Base-by-base conservation (phyloP, 2,888 invertebrate genomes). In the Drosophila paramelanica region DNA sequence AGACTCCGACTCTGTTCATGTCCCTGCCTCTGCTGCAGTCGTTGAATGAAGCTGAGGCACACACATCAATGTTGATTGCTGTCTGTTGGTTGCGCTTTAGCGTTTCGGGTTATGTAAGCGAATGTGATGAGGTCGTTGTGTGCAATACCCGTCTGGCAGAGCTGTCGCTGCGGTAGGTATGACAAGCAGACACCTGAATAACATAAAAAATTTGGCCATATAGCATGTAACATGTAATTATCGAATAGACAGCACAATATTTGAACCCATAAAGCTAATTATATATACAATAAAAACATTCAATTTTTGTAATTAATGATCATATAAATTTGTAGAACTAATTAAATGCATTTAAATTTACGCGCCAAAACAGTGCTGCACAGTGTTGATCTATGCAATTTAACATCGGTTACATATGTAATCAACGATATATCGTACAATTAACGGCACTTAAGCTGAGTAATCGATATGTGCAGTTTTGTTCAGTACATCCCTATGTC, bases 91-190 rank as follows among this genome's bases (percentile, higher is more conserved):
- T 69, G 72, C 67, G 73, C 45, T 59, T 77, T 47, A 49, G 47
- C 45, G 45, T 49, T 68, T 62, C 58, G 57, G 56, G 81, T 88
- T 86, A 86, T 88, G 84, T 86, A 86, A 86, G 86, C 55, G 56
- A 57, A 65, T 58, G 33, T 73, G 69, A 55, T 57, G 68, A 64
- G 57, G 57, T 64, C 50, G 67, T 66, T 66, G 67, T 74, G 75
- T 73, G 73, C 83, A 62, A 68, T 72, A 73, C 61, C 47, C 57
- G 70, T 56, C 59, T 47, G 53, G 33, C 43, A 43, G 43, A 20
- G 23, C 27, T 36, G 49, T 41, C 66, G 62, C 76, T 88, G 88
- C 88, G 82, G 86, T 83, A 83, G 88, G 81, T 81, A 77, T 46
- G 23, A 51, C 11, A 23, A 23, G 46, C 45, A 41, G 50, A 23